These are phyloP conservation scores for Meteorus colon DNA, from an alignment of 2,888 invertebrate species.

Conservation along the genomic window DNA sequence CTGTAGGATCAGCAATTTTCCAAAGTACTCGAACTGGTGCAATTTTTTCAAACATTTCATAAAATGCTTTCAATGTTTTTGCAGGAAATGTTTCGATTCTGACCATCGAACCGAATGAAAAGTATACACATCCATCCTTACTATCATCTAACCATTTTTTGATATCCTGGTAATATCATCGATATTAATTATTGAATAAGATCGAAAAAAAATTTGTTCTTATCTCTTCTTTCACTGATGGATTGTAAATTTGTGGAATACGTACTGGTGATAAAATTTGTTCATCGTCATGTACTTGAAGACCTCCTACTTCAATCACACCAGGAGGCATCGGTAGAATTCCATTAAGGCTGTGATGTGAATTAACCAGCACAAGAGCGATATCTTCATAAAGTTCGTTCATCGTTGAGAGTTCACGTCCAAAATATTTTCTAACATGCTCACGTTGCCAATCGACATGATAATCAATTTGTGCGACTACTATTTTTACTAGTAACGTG, in stretches of 20 bases:
- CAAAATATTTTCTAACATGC: constrained; percentile 57
- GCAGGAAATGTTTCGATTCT: constrained; percentile 64
- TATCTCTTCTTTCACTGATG: not conserved
- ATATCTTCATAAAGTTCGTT: constrained; percentile 60
- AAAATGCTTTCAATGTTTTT: constrained; percentile 54
- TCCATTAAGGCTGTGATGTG: constrained; percentile 75
- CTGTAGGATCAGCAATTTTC: constrained; percentile 61
- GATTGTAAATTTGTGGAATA: not conserved
- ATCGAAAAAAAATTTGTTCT: not conserved
- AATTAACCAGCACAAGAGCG: constrained; percentile 74
- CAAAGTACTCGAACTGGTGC: constrained; percentile 64
- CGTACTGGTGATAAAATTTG: constrained; percentile 50
- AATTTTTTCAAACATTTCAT: constrained; percentile 60
- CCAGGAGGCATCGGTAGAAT: constrained; percentile 73
- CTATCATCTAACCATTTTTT: constrained; percentile 65
- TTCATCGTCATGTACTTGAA: constrained; percentile 68
- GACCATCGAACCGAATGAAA: constrained; percentile 69
- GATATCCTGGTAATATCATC: constrained; percentile 59
- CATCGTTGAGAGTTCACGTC: constrained; percentile 48
- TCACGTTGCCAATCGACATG: constrained; percentile 42
- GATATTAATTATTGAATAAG: not conserved
- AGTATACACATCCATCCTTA: constrained; percentile 63
- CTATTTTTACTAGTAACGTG: constrained; percentile 25
- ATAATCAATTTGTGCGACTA: constrained; percentile 44
- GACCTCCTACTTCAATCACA: constrained; percentile 76